Evolutionary conservation across 2,113 vertebrate genomes (phyloP), one percentile per base, ranked within the genome.

Genomic region (Prochilodus magdalenae): DNA sequence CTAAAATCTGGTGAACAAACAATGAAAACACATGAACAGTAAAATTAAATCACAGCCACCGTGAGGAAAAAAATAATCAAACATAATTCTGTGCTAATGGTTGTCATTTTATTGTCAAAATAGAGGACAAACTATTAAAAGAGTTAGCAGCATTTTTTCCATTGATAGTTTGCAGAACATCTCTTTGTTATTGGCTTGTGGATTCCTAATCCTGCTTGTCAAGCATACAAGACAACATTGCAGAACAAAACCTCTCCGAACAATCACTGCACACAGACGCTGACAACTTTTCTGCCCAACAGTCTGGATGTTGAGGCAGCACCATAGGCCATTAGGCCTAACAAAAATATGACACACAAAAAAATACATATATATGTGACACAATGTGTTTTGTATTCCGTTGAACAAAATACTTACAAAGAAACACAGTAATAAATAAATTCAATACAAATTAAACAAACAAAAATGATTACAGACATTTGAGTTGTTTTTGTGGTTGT

Each of bases 141-240:
- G n/a, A 47, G 57, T 79, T 87, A 86, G 87, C 89, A 88, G 86
- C 85, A 82, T 81, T 24, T 84, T 49, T 84, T 49, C 74, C 30
- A 67, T 79, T 73, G 22, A 40, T 89, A 79, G 69, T 83, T 62
- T 73, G 74, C n/a, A 71, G 57, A 67, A 79, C 73, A 81, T 59
- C 53, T 84, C 51, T 73, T 55, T 30, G 74, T 83, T 83, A 81
- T 79, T 81, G 67, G 65, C 65, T 70, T 40, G n/a, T 51, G 30
- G 55, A n/a, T 63, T 75, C 53, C 33, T 40, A 80, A 69, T 76
- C 53, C 1, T n/a, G 49, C 13, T 84, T 62, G 36, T 72, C 67
- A 66, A 65, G 40, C 74, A 82, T 82, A 57, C 53, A n/a, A 73
- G 47, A 77, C 53, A 33, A 47, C n/a, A 26, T 51, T n/a, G 57